These are phyloP conservation scores for Grammomys surdaster DNA, from an alignment of 2,113 vertebrate genomes.

Conservation along the genomic window DNA sequence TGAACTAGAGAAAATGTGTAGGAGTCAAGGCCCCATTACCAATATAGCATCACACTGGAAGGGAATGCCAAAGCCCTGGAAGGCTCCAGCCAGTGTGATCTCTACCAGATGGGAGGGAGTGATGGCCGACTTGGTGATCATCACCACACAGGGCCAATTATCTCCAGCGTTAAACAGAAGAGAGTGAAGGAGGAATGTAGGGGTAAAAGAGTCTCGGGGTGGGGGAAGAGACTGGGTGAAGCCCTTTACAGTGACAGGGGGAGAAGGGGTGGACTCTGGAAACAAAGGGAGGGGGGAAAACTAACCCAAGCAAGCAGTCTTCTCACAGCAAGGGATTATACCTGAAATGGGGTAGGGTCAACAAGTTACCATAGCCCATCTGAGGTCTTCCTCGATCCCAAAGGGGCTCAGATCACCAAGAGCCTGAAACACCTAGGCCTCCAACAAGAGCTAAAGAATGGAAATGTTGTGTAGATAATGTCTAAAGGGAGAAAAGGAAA, in stretches of 20 bases:
- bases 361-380: not conserved
- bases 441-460: not conserved
- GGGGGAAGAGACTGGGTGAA: not conserved
- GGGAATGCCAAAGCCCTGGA: not conserved
- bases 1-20: not conserved
- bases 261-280: not conserved
- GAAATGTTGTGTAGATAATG: not conserved
- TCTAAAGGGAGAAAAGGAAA: constrained; percentile 7
- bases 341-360: not conserved
- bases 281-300: not conserved
- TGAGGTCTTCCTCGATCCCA: not conserved
- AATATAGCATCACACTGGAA: not conserved
- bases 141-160: not conserved
- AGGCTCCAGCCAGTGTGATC: not conserved
- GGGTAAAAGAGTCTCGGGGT: not conserved
- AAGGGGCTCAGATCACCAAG: not conserved
- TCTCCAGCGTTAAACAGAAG: not conserved
- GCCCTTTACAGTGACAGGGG: not conserved
- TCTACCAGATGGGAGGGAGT: constrained; percentile 14
- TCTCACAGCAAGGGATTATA: not conserved
- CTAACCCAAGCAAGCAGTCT: not conserved
- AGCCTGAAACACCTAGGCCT: not conserved
- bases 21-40: not conserved
- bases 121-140: not conserved
- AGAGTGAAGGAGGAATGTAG: not conserved